These are phyloP conservation scores for Champsocephalus gunnari DNA, from an alignment of 2,797 vertebrate species.

Conservation along the genomic window DNA sequence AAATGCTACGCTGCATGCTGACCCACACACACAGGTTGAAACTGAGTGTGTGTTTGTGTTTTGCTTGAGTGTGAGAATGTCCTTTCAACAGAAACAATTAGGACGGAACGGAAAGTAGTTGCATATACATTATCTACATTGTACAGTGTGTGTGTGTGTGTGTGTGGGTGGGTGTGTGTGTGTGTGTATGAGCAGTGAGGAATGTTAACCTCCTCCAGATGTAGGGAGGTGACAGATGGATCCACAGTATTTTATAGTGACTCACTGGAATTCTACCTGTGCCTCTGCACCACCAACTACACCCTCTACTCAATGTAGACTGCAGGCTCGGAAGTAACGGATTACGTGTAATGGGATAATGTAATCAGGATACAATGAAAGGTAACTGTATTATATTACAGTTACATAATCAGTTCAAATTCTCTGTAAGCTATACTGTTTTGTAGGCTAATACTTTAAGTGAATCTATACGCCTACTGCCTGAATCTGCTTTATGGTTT, in stretches of 20 bases:
- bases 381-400: no score
- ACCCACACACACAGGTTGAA: conserved; percentile 18
- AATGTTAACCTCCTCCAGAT: conserved; percentile 85
- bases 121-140: conserved; percentile 33
- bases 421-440: no score
- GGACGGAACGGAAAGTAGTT: conserved; percentile 25
- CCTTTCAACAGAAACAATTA: conserved; percentile 36
- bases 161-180: no score
- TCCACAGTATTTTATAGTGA: conserved; percentile 57
- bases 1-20: conserved; percentile 17
- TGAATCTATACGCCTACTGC: no score
- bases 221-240: conserved; percentile 70
- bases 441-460: no score
- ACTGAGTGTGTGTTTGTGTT: conserved; percentile 8
- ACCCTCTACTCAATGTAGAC: not conserved
- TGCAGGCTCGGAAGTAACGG: no score
- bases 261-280: conserved; percentile 56
- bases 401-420: no score
- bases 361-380: no score
- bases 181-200: conserved; percentile 49
- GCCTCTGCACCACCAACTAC: not conserved
- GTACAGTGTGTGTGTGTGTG: not conserved
- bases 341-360: no score
- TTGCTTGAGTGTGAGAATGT: conserved; percentile 24
- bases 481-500: no score